Conservation (phyloP, 2,888 invertebrate genomes). For the Cremastinae sp. region DNA sequence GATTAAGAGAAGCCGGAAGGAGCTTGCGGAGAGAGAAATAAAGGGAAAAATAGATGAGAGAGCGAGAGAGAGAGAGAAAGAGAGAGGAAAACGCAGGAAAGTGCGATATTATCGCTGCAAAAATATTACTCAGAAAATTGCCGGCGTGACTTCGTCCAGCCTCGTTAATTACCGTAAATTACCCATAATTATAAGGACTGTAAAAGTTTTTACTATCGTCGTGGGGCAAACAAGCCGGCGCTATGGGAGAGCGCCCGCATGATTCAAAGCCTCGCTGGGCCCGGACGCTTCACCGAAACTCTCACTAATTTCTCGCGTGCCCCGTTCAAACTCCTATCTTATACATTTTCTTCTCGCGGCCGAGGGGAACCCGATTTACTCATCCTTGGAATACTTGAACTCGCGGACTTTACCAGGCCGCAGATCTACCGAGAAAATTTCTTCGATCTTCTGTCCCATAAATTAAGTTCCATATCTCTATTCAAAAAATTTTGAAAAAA, state of each 20-base stretch:
- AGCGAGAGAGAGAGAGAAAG: constrained; percentile 35
- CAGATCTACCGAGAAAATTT: constrained; percentile 22
- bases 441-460: background rate
- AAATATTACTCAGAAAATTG: constrained; percentile 60
- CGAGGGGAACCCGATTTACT: constrained; percentile 23
- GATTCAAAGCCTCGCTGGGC: constrained; percentile 78
- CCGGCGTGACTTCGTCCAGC: constrained; percentile 79
- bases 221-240: constrained; percentile 74
- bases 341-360: constrained; percentile 25
- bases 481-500: too few species aligned
- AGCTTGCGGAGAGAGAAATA: constrained; percentile 31
- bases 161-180: constrained; percentile 81
- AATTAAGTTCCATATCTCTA: too few species aligned
- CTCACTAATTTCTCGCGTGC: constrained; percentile 73
- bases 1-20: constrained; percentile 41
- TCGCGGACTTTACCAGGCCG: constrained; percentile 26
- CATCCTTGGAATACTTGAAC: constrained; percentile 32
- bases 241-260: constrained; percentile 66
- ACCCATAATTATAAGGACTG: constrained; percentile 80
- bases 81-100: constrained; percentile 65
- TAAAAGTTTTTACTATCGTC: constrained; percentile 81
- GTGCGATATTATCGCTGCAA: constrained; percentile 78
- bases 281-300: constrained; percentile 70
- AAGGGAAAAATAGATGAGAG: constrained; percentile 13
- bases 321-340: constrained; percentile 68